phyloP scores from a whole-genome alignment of 2,888 invertebrate species.

The Notocelia uddmanniana region DNA sequence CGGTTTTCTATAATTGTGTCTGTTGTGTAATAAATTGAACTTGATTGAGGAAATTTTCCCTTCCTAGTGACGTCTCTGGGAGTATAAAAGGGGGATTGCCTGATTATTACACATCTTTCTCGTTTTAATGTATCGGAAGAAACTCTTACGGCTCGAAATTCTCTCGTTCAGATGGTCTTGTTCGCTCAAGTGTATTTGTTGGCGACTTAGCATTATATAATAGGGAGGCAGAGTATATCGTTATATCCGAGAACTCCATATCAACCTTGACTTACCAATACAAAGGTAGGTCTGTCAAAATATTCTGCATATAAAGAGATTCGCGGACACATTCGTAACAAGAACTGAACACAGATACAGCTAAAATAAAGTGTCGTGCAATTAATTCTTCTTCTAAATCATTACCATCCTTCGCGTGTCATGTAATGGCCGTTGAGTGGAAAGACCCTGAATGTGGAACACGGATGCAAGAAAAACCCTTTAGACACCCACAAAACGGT shows the following conservation, averaged over 20 bases:
- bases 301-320: neutral
- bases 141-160: too few species aligned
- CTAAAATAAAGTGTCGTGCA: conserved; percentile 7
- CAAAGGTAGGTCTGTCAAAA: neutral
- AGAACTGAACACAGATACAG: neutral
- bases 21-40: conserved; percentile 15
- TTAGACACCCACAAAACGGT: conserved; percentile 49
- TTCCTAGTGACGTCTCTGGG: neutral
- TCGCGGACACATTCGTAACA: neutral
- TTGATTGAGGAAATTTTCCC: conserved; percentile 25
- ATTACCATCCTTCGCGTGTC: conserved; percentile 16
- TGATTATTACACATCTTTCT: too few species aligned
- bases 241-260: neutral
- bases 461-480: conserved; percentile 52
- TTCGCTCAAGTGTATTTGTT: neutral
- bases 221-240: neutral
- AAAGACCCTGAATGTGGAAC: conserved; percentile 39
- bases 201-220: neutral
- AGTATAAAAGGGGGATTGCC: neutral
- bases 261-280: neutral
- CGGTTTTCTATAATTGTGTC: conserved; percentile 33
- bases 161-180: too few species aligned
- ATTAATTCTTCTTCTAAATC: conserved; percentile 20
- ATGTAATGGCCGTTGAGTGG: conserved; percentile 36
- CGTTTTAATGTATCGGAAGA: too few species aligned